These are phyloP conservation scores for Saccopteryx leptura DNA, from an alignment of 2,113 vertebrate genomes.

Conservation along the genomic window DNA sequence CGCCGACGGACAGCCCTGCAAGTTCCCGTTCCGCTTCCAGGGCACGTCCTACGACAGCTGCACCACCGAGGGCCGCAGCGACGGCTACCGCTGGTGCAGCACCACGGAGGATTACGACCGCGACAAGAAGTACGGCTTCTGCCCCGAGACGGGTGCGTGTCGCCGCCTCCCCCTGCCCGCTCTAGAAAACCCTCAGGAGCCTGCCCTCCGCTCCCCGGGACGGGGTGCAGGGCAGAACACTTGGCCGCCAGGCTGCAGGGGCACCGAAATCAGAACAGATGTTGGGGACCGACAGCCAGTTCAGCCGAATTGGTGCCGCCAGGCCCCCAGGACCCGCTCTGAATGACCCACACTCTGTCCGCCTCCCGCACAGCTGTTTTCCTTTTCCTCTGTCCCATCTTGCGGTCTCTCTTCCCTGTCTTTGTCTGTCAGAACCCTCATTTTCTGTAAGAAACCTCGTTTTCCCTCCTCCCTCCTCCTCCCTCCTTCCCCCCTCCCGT, in stretches of 20 bases:
- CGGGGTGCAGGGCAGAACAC: background rate
- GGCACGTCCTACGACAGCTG: slow-evolving; percentile 93
- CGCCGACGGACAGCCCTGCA: slow-evolving; percentile 94
- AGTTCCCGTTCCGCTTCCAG: slow-evolving; percentile 98
- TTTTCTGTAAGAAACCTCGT: no score
- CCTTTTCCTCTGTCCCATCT: background rate
- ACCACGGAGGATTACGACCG: slow-evolving; percentile 97
- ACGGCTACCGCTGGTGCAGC: slow-evolving; percentile 98
- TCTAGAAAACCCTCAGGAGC: rapidly evolving
- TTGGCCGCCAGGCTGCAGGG: background rate
- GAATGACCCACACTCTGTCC: no score
- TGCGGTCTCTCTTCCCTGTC: background rate
- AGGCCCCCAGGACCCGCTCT: no score
- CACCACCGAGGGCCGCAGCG: slow-evolving; percentile 95
- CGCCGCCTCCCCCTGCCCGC: background rate
- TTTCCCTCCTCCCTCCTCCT: background rate
- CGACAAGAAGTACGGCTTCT: slow-evolving; percentile 97
- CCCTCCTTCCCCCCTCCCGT: background rate
- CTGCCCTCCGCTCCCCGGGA: background rate
- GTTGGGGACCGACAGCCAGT: rapidly evolving
- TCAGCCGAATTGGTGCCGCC: background rate
- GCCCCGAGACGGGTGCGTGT: slow-evolving; percentile 95
- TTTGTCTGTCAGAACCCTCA: no score
- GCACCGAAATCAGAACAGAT: background rate
- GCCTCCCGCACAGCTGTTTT: background rate